Conservation (phyloP, 2,797 vertebrate species). For the Bradypus variegatus region DNA sequence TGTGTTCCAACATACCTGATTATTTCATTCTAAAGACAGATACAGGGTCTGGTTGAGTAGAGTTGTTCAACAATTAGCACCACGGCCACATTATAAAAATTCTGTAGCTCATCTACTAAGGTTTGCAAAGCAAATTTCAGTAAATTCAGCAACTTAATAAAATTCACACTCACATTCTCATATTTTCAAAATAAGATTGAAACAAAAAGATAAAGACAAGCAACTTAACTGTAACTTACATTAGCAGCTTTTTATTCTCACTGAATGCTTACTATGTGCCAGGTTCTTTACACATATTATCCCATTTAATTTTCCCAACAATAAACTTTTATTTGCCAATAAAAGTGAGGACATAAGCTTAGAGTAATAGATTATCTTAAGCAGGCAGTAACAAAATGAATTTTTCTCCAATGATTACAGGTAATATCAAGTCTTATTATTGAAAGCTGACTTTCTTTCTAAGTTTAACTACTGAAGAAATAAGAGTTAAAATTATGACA, state of each 20-base stretch:
- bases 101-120: not conserved
- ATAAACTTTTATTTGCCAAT: slow-evolving; percentile 7
- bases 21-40: slow-evolving; percentile 9
- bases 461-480: slow-evolving; percentile 25
- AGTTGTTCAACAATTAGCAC: slow-evolving; percentile 8
- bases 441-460: slow-evolving; percentile 35
- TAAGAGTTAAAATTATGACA: not conserved
- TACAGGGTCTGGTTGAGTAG: not conserved
- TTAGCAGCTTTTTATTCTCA: not conserved
- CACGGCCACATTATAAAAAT: not conserved
- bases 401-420: not conserved
- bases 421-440: slow-evolving; percentile 9
- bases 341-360: not conserved
- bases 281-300: not conserved
- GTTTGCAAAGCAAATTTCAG: slow-evolving; percentile 28
- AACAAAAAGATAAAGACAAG: slow-evolving; percentile 14
- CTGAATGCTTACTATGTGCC: not conserved
- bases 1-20: not conserved
- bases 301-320: slow-evolving; percentile 13
- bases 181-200: slow-evolving; percentile 44
- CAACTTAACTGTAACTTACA: slow-evolving; percentile 9
- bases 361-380: not conserved
- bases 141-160: slow-evolving; percentile 28
- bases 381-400: not conserved
- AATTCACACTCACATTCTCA: not conserved